These are phyloP conservation scores for Neolamprologus fasciatus DNA, from an alignment of 2,113 vertebrate species.

Conservation along the genomic window DNA sequence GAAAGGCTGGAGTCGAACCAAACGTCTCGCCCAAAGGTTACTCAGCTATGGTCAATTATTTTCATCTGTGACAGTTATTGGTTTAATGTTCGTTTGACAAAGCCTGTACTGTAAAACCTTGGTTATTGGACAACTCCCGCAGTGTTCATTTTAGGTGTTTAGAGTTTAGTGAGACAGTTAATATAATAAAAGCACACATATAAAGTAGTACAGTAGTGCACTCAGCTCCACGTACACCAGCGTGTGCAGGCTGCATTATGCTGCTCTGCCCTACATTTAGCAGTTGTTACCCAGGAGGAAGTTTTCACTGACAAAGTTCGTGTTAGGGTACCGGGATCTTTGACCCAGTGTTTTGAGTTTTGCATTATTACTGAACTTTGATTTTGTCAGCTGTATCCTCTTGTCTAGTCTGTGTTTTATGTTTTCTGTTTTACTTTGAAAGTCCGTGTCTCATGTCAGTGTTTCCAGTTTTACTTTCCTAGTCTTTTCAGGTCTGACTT, in stretches of 20 bases:
- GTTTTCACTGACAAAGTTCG: background rate
- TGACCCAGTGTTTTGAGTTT: background rate
- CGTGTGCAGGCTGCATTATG: background rate
- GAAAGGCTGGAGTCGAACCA: background rate
- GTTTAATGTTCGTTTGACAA: background rate
- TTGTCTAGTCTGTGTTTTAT: background rate
- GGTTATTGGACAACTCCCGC: background rate
- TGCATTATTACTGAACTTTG: background rate
- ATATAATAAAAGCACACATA: background rate
- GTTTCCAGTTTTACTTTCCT: background rate
- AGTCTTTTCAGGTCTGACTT: background rate
- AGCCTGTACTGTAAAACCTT: background rate
- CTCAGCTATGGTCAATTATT: background rate
- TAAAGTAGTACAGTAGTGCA: background rate
- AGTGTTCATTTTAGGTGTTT: background rate
- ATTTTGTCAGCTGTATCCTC: background rate
- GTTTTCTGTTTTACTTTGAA: background rate
- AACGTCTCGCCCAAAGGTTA: background rate
- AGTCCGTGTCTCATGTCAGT: background rate
- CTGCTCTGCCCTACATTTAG: background rate
- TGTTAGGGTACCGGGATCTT: background rate
- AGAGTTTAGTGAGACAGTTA: background rate
- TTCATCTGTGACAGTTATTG: background rate
- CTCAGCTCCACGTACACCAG: background rate
- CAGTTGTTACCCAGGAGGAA: background rate